Evolutionary conservation across 2,113 vertebrate genomes (phyloP), one percentile per base, ranked within the genome.

Genomic region (Bujurquina vittata): DNA sequence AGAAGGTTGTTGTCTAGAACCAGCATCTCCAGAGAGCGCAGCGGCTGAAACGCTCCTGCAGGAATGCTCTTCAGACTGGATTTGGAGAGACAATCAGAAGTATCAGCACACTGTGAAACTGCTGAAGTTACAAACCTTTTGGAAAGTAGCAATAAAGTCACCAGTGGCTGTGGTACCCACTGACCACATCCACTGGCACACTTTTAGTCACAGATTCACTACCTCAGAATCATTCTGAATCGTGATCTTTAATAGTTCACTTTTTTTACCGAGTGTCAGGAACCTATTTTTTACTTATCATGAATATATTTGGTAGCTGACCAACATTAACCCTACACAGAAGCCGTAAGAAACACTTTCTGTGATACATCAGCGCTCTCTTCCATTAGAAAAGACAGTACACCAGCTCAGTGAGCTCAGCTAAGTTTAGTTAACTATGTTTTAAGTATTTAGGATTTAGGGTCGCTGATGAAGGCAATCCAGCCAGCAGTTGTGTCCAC

Each of bases 1-100:
- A 96, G 87, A 23, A 93, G 80, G 90, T 96, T 96, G 83, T 96
- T 95, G 82, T 96, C 96, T 5, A 96, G 85, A 63, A 96, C 95
- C 78, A 96, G 58, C 93, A 95, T 95, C 86, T 96, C 94, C 84
- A 96, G 92, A 31, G 92, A 91, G 17, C 11, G 63, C 54, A 95
- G 74, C 0, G 94, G 84, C 15, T 60, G 83, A 72, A 96, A 95
- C 1, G 76, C 83, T 58, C 93, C 91, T 72, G 62, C 58, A 17
- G 93, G 91, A 56, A 96, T 10, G 10, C 46, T 92, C 79, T 93
- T 95, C 75, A 96, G 49, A 52, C 90, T 94, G 75, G 12, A 62
- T 79, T 40, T 23, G 37, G 4, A 15, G 29, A 79, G 43, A 87
- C 2, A 62, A 46, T 29, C 10, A 83, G 31, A 72, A 52, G 40